Evolutionary conservation across 2,797 vertebrate genomes (phyloP).

Genomic region (Dendrocincla tyrannina): DNA sequence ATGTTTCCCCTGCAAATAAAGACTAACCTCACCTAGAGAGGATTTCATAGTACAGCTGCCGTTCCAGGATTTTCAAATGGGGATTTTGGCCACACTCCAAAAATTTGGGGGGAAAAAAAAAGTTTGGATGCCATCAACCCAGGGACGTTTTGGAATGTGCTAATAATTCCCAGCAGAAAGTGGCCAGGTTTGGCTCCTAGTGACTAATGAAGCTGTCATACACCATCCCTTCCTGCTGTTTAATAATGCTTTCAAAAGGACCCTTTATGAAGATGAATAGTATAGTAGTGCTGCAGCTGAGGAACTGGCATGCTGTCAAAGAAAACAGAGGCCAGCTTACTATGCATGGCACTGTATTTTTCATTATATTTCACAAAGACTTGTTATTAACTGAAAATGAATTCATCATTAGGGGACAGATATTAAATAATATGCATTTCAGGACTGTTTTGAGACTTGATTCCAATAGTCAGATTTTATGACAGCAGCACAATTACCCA

Average conservation of each 20-base stretch:
- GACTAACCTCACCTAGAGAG: not conserved
- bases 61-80: not conserved
- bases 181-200: slow-evolving; percentile 66
- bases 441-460: not conserved
- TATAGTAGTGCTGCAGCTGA: slow-evolving; percentile 52
- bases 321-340: slow-evolving; percentile 65
- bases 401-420: slow-evolving; percentile 62
- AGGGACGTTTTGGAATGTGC: slow-evolving; percentile 64
- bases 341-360: slow-evolving; percentile 65
- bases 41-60: not conserved
- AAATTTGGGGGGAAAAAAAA: not conserved
- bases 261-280: slow-evolving; percentile 76
- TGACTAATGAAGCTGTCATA: slow-evolving; percentile 79
- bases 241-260: slow-evolving; percentile 68
- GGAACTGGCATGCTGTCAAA: slow-evolving; percentile 71
- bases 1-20: not conserved
- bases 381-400: slow-evolving; percentile 62
- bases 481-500: not conserved
- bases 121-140: slow-evolving; percentile 24
- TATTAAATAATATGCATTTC: slow-evolving; percentile 55
- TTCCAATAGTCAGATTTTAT: not conserved
- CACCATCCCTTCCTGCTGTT: slow-evolving; percentile 72
- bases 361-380: slow-evolving; percentile 63
- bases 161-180: slow-evolving; percentile 75
- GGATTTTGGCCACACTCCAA: slow-evolving; percentile 48